Percentiles rank a stretch among this genome's conserved stretches.
These are phyloP conservation scores for Tragelaphus strepsiceros DNA, from an alignment of 2,113 vertebrate genomes.

Conservation along the genomic window DNA sequence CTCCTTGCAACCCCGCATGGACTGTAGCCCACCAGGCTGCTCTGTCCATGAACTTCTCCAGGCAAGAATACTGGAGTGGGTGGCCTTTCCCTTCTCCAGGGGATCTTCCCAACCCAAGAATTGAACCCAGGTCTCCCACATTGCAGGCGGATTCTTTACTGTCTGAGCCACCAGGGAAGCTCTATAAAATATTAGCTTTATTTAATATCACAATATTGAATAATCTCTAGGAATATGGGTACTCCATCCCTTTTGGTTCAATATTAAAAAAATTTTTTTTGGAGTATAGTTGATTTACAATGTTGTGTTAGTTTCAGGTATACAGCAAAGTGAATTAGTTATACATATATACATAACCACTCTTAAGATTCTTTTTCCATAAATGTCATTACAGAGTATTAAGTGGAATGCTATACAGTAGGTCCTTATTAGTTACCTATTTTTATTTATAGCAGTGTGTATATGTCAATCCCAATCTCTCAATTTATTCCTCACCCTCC, in stretches of 20 bases:
- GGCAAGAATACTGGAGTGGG: background rate
- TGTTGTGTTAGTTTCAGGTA: background rate
- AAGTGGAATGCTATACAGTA: background rate
- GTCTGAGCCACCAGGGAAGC: background rate
- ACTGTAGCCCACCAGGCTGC: background rate
- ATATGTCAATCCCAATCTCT: background rate
- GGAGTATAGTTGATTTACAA: background rate
- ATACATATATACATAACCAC: background rate
- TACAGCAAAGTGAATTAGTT: background rate
- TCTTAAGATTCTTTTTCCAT: background rate
- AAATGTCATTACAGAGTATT: background rate
- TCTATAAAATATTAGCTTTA: background rate
- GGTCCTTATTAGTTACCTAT: background rate
- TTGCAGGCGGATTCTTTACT: background rate
- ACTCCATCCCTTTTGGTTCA: background rate
- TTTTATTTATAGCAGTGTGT: background rate
- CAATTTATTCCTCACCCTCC: background rate
- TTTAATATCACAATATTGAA: background rate
- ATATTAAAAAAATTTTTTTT: background rate
- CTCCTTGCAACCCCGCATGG: fast-evolving
- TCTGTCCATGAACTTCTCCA: background rate
- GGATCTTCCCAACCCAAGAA: background rate
- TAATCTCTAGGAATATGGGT: background rate
- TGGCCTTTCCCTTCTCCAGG: background rate
- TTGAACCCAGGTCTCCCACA: background rate